Base-by-base conservation (phyloP, 2,888 invertebrate genomes). In the Gerris lacustris region DNA sequence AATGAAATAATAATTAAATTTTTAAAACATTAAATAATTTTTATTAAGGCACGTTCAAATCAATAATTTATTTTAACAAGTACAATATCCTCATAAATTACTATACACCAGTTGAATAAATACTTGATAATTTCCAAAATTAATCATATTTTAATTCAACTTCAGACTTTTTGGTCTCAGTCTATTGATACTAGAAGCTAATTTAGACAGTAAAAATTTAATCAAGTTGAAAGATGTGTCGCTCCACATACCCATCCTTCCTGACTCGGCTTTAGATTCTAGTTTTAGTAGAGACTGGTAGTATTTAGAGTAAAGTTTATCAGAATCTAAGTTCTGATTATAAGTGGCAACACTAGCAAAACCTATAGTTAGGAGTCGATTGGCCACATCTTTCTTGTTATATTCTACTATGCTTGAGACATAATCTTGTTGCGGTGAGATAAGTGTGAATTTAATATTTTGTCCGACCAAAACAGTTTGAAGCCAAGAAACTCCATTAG, bases 161-260 rank as follows among this genome's bases (percentile, higher is more conserved):
- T 55, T 55, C 55, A 55, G 55, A 55, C 55, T 55, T 55, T 55
- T 55, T 55, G 55, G 55, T 55, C 15, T 2, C 55, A 55, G 15
- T 31, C 31, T 31, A 31, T 31, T 31, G 31, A 31, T 2, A 55
- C 55, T 55, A 55, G 9, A 55, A 55, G 15, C 9, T 55, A 55
- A 55, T 55, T 55, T 55, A 55, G 55, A 55, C 9, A 55, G 15
- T 11, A 55, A 11, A 55, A 55, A 55, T 55, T 55, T 55, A 55
- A 55, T n/a, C 18, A 66, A 9, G 11, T 17, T 66, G 43, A 31
- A 7, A 7, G 66, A 68, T 18, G 31, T 67, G 43, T 72, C 74
- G 70, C 83, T 83, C 80, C 82, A 84, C 7, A 82, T 74, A 43
- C 85, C 85, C 73, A 83, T 79, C 78, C 82, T 78, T 74, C 81